Conservation (phyloP, 2,797 vertebrate genomes). For the Helostoma temminkii region DNA sequence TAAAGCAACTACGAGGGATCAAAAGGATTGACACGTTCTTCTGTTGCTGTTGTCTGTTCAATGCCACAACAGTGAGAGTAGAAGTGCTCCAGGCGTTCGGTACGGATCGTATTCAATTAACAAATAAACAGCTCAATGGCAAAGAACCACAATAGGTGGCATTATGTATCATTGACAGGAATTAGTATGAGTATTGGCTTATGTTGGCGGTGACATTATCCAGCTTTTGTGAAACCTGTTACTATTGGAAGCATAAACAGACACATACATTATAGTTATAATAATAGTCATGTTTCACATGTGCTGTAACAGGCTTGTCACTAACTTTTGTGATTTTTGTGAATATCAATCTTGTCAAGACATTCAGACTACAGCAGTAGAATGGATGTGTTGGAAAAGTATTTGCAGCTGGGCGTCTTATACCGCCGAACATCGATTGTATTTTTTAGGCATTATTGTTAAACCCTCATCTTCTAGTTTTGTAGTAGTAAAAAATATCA, state of each 20-base stretch:
- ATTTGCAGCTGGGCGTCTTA: too few relatives aligned
- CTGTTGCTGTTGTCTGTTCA: constrained; percentile 62
- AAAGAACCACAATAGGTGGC: constrained; percentile 31
- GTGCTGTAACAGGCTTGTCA: neutral
- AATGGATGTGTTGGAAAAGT: too few relatives aligned
- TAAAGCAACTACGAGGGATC: constrained; percentile 66
- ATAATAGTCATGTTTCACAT: neutral
- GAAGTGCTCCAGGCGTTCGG: constrained; percentile 48
- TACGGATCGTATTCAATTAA: constrained; percentile 69
- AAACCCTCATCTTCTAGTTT: too few relatives aligned
- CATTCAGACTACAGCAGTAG: too few relatives aligned
- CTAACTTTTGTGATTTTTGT: neutral
- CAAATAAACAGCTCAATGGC: constrained; percentile 61
- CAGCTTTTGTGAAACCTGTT: constrained; percentile 12
- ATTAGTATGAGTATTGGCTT: constrained; percentile 32
- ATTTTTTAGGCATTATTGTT: too few relatives aligned
- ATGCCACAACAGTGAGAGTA: constrained; percentile 35
- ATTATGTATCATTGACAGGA: constrained; percentile 40
- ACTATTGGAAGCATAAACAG: constrained; percentile 5
- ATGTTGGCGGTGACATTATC: constrained; percentile 18
- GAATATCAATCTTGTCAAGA: too few relatives aligned
- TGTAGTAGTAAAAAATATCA: too few relatives aligned
- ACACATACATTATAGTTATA: neutral
- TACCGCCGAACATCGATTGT: too few relatives aligned
- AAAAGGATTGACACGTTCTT: constrained; percentile 66